Percentiles rank a stretch among this genome's conserved stretches.
Evolutionary conservation across 2,113 vertebrate species (phyloP).

Genomic region (Grus americana): DNA sequence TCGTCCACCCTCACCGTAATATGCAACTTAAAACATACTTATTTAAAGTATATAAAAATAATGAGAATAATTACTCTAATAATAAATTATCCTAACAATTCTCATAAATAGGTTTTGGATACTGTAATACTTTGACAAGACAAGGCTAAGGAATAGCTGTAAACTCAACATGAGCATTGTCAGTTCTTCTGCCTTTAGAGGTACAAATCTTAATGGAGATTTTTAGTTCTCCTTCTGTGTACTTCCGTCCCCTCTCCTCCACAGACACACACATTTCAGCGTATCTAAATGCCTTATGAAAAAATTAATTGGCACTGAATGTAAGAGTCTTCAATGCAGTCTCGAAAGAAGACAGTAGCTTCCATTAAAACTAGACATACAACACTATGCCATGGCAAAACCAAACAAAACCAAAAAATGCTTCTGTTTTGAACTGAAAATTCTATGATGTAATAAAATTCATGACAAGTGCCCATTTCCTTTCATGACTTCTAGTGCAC

Average conservation of each 20-base stretch:
- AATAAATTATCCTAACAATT: background rate
- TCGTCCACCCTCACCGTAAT: background rate
- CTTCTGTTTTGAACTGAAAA: background rate
- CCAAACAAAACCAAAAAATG: background rate
- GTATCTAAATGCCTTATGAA: background rate
- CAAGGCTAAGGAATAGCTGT: background rate
- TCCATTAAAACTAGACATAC: background rate
- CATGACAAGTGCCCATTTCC: background rate
- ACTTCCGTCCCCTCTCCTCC: background rate
- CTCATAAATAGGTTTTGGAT: background rate
- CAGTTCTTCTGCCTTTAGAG: background rate
- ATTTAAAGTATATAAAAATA: background rate
- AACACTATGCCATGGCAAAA: background rate
- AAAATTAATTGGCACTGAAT: background rate
- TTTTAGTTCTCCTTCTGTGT: background rate
- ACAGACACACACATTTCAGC: background rate
- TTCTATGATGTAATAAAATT: background rate
- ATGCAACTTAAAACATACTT: background rate
- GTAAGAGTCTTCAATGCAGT: background rate
- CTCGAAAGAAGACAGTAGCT: background rate
- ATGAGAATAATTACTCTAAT: background rate
- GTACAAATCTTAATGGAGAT: background rate
- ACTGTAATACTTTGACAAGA: background rate
- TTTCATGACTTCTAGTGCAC: background rate
- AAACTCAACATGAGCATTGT: background rate